Percentiles rank a stretch among this genome's conserved stretches.
phyloP scores from a whole-genome alignment of 2,797 vertebrate genomes.

The Ctenosaura bakeri region DNA sequence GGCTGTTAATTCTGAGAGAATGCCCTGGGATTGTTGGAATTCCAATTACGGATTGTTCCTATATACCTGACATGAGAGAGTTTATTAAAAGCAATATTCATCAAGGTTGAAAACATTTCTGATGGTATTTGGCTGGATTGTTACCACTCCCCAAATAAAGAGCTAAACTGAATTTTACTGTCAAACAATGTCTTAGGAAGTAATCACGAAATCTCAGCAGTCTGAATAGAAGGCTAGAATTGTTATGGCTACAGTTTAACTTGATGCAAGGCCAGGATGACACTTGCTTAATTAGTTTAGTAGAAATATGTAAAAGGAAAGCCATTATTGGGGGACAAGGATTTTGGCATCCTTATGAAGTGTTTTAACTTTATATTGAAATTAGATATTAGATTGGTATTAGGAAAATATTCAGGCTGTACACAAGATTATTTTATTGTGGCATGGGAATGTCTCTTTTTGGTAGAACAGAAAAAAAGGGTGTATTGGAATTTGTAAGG shows the following conservation, averaged over 20 bases:
- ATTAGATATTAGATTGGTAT: neutral
- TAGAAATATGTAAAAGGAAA: neutral
- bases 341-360: neutral
- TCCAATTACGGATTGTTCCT: neutral
- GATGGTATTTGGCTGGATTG: conserved; percentile 33
- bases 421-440: neutral
- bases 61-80: neutral
- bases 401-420: neutral
- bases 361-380: neutral
- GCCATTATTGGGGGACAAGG: neutral
- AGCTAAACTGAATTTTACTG: conserved; percentile 32
- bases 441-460: neutral
- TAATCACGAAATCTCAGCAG: conserved; percentile 8
- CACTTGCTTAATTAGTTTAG: conserved; percentile 28
- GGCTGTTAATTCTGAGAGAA: conserved; percentile 44
- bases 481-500: neutral
- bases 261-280: neutral
- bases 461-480: neutral
- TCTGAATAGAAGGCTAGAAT: neutral
- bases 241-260: neutral
- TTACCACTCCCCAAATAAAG: neutral
- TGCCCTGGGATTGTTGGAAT: conserved; percentile 23
- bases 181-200: conserved; percentile 54
- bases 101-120: conserved; percentile 31
- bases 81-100: conserved; percentile 44